Base-by-base conservation (phyloP, 1,140 invertebrate species). In the Holcopasites calliopsidis region DNA sequence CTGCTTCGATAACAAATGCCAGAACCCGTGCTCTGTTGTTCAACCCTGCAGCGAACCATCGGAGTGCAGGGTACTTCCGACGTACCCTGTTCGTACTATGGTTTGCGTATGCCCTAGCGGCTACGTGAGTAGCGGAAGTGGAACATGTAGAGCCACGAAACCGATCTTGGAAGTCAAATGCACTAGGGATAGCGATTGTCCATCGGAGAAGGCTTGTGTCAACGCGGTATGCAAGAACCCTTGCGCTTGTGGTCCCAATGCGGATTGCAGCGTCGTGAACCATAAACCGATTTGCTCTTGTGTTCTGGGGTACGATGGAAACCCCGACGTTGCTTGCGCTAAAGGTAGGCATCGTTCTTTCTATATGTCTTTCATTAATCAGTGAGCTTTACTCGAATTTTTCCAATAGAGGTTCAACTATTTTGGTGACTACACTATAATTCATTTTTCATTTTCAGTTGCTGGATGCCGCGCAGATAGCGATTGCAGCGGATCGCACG, bases 261-360 rank as follows among this genome's bases (percentile, higher is more conserved):
- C 97, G 0, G 94, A 96, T 72, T 98, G 96, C 84, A 93, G 94
- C 79, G 94, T 97, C 54, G 93, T 93, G 86, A 94, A 97, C 82
- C 96, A 97, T 80, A 96, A 96, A 88, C 96, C 96, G 0, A 94
- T 96, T 0, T 98, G 97, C 85, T 95, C 96, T 1, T 98, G 97
- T 87, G 91, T 93, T 72, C 93, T 93, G 75, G 96, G 96, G 31
- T 97, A 94, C 85, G 94, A 96, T 57, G 96, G 96, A 72, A 96
- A 96, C 88, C 94, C 96, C 28, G 94, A 96, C 74, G 93, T 96
- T 13, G 93, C 94, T 82, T 97, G 96, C 88, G 91, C 93, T 6
- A 93, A 93, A 90, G 92, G 93, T 93, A 87, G 82, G 76, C 64
- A 18, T 68, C 8, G 4, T 35, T 1, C 23, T 35, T 35, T 3